Evolutionary conservation across 2,113 vertebrate genomes (phyloP), one percentile per base, ranked within the genome.

Genomic region (Trematocara zebra): DNA sequence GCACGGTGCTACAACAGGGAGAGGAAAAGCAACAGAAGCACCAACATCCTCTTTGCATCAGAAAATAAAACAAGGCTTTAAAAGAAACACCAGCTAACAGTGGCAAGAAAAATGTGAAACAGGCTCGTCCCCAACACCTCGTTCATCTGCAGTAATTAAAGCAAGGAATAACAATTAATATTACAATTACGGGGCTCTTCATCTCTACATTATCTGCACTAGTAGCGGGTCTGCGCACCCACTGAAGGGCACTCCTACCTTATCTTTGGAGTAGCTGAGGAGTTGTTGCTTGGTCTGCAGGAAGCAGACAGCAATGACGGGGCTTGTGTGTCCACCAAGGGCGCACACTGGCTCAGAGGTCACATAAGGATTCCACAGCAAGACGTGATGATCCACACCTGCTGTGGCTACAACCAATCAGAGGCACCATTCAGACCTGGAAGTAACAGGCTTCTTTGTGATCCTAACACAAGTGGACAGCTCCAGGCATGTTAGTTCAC

Each of bases 221-320:
- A 2, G 28, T 69, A 56, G 61, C 10, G 18, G 6, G 18, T 37
- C 61, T 3, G 6, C 18, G 4, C 49, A n/a, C 26, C 11, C 51
- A 59, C 26, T n/a, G 20, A 82, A 37, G 76, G 40, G 80, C 35
- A 37, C 40, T 49, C 81, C 89, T 90, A 97, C 97, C 96, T 97
- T 97, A 84, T 97, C 97, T 92, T 95, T 96, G 82, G 97, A 97
- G 85, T 96, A 98, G 93, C 97, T 97, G 89, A 97, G 94, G 80
- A 97, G 95, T 59, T 97, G 97, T 64, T 96, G 97, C 86, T 95
- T 96, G 79, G 90, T 87, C 80, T 92, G 91, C 84, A 97, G 95
- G 89, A 98, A 97, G 35, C 93, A 91, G 17, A 97, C 96, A 0
- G 96, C 95, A 4, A 94, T 91, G 61, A 97, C 95, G 6, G 96